Conservation (phyloP, 2,113 vertebrate genomes). For the Vulpes vulpes region DNA sequence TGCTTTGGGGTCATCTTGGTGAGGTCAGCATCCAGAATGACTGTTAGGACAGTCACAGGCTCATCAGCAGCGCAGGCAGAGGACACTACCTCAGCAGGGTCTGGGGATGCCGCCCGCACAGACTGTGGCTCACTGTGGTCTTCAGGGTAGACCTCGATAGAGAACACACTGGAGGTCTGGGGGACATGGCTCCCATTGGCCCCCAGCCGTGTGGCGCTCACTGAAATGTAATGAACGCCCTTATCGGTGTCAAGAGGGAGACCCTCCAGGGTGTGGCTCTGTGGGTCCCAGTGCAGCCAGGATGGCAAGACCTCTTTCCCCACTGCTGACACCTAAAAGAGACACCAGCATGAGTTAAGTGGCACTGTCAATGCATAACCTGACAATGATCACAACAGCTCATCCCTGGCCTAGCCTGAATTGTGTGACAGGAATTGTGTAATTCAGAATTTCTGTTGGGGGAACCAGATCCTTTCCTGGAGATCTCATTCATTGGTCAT, state of each 20-base stretch:
- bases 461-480: constrained; percentile 32
- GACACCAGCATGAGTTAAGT: constrained; percentile 43
- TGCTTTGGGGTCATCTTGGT: constrained; percentile 97
- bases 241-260: constrained; percentile 96
- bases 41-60: constrained; percentile 94
- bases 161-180: constrained; percentile 93
- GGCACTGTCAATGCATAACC: neutral
- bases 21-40: constrained; percentile 97
- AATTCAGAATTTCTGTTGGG: neutral
- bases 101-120: constrained; percentile 87
- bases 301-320: constrained; percentile 94
- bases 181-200: constrained; percentile 90
- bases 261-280: constrained; percentile 91
- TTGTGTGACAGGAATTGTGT: neutral
- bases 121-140: constrained; percentile 94
- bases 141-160: constrained; percentile 96
- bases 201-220: constrained; percentile 88
- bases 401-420: neutral
- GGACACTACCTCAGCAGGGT: constrained; percentile 85
- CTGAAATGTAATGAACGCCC: constrained; percentile 95
- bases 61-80: constrained; percentile 93
- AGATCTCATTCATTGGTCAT: neutral
- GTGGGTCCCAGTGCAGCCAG: constrained; percentile 95
- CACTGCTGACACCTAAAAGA: constrained; percentile 91
- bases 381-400: neutral